Evolutionary conservation across 2,113 vertebrate species (phyloP).

Genomic region (Chaetodon auriga): DNA sequence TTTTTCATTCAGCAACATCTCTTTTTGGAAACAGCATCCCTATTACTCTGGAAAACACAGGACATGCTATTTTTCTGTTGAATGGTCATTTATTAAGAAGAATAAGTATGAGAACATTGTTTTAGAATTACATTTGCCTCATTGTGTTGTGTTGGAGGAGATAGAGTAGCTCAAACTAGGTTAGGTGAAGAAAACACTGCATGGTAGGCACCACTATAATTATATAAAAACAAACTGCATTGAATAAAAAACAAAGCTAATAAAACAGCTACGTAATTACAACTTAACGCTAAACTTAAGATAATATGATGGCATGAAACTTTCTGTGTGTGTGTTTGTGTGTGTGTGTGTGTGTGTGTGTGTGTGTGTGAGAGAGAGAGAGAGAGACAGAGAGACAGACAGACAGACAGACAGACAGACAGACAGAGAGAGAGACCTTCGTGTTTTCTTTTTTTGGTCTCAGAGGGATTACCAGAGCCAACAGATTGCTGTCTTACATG

Average conservation of each 20-base stretch:
- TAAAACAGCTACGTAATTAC: background rate
- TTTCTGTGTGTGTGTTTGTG: background rate
- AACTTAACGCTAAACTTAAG: background rate
- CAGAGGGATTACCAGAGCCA: conserved; percentile 47
- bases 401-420: no score
- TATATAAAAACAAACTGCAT: background rate
- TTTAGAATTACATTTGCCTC: background rate
- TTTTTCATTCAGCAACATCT: background rate
- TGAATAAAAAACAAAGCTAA: no score
- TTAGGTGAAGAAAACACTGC: background rate
- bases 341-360: background rate
- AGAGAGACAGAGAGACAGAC: no score
- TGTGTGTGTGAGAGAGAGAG: background rate
- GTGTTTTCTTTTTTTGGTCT: conserved; percentile 29
- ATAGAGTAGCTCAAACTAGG: no score
- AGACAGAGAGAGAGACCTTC: background rate
- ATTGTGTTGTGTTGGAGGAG: background rate
- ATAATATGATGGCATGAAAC: background rate
- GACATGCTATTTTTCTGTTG: background rate
- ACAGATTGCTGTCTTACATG: conserved; percentile 59
- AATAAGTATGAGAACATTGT: background rate
- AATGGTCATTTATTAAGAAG: background rate
- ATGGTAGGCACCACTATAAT: background rate
- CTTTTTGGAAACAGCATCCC: conserved; percentile 6
- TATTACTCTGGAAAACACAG: conserved; percentile 15